Evolutionary conservation across 2,113 vertebrate genomes (phyloP).

Genomic region (Numida meleagris): DNA sequence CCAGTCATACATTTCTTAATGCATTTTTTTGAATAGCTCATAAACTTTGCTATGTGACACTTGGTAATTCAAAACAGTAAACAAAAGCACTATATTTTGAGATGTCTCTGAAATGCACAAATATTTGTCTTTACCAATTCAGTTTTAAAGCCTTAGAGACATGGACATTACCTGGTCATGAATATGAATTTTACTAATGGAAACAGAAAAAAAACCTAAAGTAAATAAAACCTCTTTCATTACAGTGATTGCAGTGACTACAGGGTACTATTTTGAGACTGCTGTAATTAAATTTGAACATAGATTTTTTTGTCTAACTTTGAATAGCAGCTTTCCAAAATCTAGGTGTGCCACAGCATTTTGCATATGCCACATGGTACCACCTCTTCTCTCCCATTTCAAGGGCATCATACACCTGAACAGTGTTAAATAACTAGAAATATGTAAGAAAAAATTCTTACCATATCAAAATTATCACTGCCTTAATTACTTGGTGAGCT

Average conservation of each 20-base stretch:
- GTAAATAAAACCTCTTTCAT: not conserved
- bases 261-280: not conserved
- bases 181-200: not conserved
- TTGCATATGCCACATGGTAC: rapidly evolving
- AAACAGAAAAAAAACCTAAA: not conserved
- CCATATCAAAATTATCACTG: not conserved
- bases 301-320: not conserved
- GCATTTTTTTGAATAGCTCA: not conserved
- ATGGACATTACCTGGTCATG: not conserved
- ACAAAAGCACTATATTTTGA: not conserved
- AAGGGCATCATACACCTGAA: not conserved
- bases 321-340: not conserved
- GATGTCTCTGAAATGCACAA: not conserved
- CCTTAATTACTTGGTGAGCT: not conserved
- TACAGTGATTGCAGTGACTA: not conserved
- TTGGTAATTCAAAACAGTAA: not conserved
- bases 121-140: not conserved
- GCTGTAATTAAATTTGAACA: not conserved
- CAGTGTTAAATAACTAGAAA: not conserved
- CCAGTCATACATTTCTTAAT: not conserved
- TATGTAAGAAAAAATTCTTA: not conserved
- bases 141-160: not conserved
- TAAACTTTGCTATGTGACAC: not conserved
- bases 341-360: not conserved
- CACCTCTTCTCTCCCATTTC: not conserved